Evolutionary conservation across 2,113 vertebrate genomes (phyloP), one percentile per base, ranked within the genome.

Genomic region (Phalacrocorax carbo): DNA sequence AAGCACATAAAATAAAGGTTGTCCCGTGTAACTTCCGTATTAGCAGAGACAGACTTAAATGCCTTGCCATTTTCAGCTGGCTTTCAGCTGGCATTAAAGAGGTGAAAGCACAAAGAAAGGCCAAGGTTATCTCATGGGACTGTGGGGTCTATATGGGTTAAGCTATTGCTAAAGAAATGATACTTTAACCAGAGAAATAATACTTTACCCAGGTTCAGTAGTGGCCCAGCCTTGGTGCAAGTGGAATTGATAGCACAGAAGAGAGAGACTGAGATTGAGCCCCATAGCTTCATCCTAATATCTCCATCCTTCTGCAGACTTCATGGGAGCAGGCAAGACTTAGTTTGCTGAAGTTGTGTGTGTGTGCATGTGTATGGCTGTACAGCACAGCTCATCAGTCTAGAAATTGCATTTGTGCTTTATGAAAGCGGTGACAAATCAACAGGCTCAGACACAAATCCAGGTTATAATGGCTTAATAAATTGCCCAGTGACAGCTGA

Each of bases 401-500:
- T 82, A 54, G 71, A 77, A 85, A 54, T 44, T 72, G 57, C 62
- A 70, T 75, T 86, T 86, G 58, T 95, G 46, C 52, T 68, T 81
- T 17, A 44, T 38, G 65, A 34, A 84, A 81, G 51, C 0, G 1
- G 25, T 20, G 34, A 40, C 77, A 91, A 68, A 93, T 78, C 94
- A 60, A 68, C 25, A 4, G 84, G 77, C 69, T 79, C 73, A 71
- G 81, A 55, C 81, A 84, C 52, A 86, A 81, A 86, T 86, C 60
- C 77, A 72, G 72, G 38, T 55, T 82, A 21, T 87, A 94, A 89
- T 22, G 48, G 81, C 52, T 94, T 72, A 75, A 82, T 82, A 49
- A 94, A 95, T 68, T 93, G 77, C 77, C 46, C 40, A 15, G 1
- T 91, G 89, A 68, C 81, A 91, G 86, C 81, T 94, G 91, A 75